Base-by-base conservation (phyloP, 2,797 vertebrate species). In the Clamator glandarius region DNA sequence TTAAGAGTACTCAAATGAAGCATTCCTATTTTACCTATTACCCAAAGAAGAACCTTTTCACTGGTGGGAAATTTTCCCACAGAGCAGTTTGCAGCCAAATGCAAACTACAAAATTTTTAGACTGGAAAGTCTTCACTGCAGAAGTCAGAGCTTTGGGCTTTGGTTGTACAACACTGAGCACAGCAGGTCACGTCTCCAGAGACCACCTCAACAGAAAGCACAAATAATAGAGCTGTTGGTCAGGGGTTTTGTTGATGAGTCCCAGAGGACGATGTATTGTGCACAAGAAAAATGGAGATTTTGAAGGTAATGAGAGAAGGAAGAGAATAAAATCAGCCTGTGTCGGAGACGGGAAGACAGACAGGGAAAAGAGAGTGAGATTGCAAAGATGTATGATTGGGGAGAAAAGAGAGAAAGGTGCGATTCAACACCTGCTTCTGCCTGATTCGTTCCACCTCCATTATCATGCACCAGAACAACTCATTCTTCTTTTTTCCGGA, bases 1-100 rank as follows among this genome's bases (percentile, higher is more conserved):
- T 84, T 82, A 87, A 48, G 87, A 79, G 42, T 26, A 68, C 57
- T 82, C 61, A 78, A 90, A 69, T 90, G 92, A 95, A 91, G 88
- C 87, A 74, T 91, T 92, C 90, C 94, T 41, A 84, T 57, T 93
- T 91, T 92, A 92, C 91, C 95, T 95, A 81, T 88, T 96, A 90
- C 67, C 73, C 76, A 74, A 94, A 88, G 90, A 96, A 58, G 55
- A 70, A 51, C 50, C 23, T 91, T 91, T 90, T 90, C 89, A 74
- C 52, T 14, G 12, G 6, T 52, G 87, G 21, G 25, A 89, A 76
- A 86, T 82, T 64, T 96, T 96, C 91, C 51, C 21, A 3, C 31
- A 83, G 87, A 73, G 76, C 62, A 94, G 80, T 92, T 82, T 94
- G 79, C 70, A 84, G 52, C 48, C 79, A 68, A 84, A 75, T 13